A percentile compares a stretch with the other conserved stretches of the same genome.
Evolutionary conservation across 2,113 vertebrate genomes (phyloP).

Genomic region (Xiphophorus couchianus): DNA sequence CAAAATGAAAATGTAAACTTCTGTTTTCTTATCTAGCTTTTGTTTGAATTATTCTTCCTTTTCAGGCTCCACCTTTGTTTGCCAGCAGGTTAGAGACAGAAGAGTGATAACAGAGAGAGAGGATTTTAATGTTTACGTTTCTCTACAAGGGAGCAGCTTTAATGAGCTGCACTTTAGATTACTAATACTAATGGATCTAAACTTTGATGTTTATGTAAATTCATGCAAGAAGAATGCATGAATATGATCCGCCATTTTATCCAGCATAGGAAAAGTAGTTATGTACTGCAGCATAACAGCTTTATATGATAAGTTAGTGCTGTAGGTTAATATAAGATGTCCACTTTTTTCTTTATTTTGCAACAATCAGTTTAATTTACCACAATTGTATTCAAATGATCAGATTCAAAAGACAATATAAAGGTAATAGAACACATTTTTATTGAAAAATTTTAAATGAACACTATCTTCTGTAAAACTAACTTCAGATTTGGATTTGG

Average conservation of each 20-base stretch:
- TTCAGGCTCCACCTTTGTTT: conserved; percentile 55
- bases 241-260: conserved; percentile 57
- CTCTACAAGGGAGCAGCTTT: not conserved
- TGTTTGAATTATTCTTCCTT: conserved; percentile 14
- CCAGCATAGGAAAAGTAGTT: not conserved
- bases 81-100: conserved; percentile 26
- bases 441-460: not conserved
- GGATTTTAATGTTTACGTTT: conserved; percentile 20
- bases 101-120: not conserved
- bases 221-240: conserved; percentile 56
- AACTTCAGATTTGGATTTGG: not conserved
- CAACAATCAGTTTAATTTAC: not conserved
- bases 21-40: not conserved
- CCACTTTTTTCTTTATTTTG: not conserved
- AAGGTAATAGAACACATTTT: not conserved
- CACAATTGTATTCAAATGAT: not conserved
- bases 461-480: not conserved
- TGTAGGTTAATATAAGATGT: not conserved
- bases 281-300: not conserved
- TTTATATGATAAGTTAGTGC: not conserved
- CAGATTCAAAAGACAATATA: not conserved
- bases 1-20: conserved; percentile 1
- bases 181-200: conserved; percentile 17
- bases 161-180: conserved; percentile 21
- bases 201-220: conserved; percentile 41